These are phyloP conservation scores for Hydropotes inermis DNA, from an alignment of 2,113 vertebrate species.

Conservation along the genomic window DNA sequence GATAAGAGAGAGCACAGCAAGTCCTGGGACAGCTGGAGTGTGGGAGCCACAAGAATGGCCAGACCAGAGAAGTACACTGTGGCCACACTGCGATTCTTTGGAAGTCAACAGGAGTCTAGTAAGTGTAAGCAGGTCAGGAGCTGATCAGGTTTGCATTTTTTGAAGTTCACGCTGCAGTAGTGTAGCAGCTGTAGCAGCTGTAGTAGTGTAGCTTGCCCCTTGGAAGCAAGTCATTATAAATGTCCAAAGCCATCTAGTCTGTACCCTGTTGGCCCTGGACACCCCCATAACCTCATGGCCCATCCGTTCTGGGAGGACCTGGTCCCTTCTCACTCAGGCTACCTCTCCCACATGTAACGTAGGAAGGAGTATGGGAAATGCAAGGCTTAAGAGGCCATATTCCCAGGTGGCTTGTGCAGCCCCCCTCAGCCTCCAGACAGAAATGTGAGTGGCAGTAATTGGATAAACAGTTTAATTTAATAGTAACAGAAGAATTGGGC, in stretches of 20 bases:
- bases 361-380: background rate
- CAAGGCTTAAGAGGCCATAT: background rate
- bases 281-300: background rate
- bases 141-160: background rate
- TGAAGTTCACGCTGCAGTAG: background rate
- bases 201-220: background rate
- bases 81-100: background rate
- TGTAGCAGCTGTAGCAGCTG: too few relatives aligned
- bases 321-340: background rate
- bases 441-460: conserved; percentile 65
- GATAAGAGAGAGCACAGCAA: background rate
- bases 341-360: background rate
- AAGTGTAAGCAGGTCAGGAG: background rate
- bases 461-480: conserved; percentile 73
- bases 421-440: conserved; percentile 54
- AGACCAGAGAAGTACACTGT: background rate
- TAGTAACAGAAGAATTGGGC: conserved; percentile 43
- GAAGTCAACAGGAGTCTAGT: background rate
- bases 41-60: background rate
- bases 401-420: conserved; percentile 7
- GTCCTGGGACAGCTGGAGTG: background rate
- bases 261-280: background rate
- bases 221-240: background rate
- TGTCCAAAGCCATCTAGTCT: background rate
- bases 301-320: background rate